Base-by-base conservation (phyloP, 2,113 vertebrate species). In the Gallinago paraguaiae region DNA sequence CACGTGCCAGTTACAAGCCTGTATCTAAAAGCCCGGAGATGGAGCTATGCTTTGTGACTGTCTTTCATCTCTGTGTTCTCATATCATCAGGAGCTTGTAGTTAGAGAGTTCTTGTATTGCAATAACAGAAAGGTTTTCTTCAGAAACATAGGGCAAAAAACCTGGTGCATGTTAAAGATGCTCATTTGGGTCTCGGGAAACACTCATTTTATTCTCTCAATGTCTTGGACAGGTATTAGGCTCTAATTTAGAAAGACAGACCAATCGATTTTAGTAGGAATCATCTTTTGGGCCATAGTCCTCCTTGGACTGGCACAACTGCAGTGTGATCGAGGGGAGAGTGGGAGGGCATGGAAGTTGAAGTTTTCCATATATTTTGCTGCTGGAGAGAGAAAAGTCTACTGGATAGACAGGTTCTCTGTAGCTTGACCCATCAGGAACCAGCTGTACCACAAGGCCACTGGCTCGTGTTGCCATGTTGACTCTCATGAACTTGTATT, bases 401-500 rank as follows among this genome's bases (percentile, higher is more conserved):
- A 48, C 39, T 1, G 2, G 31, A 23, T 23, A 25, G 50, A 35
- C 46, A 41, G 18, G 2, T 28, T 28, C 72, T 70, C 33, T 69
- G 45, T 23, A 54, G 51, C 20, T 43, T 23, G 18, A 60, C 50
- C 71, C 41, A 17, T 11, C 48, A 28, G 48, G 23, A 27, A 33
- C 64, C 57, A 60, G 0, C 20, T 16, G 30, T 24, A 9, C 20
- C 39, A 23, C 1, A 3, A 57, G 41, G 22, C 33, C 35, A 9
- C 7, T n/a, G 68, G 6, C 16, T 41, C 2, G 0, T 30, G 30
- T 28, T 46, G 65, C 53, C 33, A 1, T 0, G 0, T 30, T 60
- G 60, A 4, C 35, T 60, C 23, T 64, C 13, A 2, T 3, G 20
- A 51, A 9, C 12, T 20, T 3, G 10, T 23, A 2, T 53, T 80